Percentiles rank a stretch among this genome's conserved stretches.
phyloP scores from a whole-genome alignment of 2,888 invertebrate genomes.

The Plagiodera versicolora region DNA sequence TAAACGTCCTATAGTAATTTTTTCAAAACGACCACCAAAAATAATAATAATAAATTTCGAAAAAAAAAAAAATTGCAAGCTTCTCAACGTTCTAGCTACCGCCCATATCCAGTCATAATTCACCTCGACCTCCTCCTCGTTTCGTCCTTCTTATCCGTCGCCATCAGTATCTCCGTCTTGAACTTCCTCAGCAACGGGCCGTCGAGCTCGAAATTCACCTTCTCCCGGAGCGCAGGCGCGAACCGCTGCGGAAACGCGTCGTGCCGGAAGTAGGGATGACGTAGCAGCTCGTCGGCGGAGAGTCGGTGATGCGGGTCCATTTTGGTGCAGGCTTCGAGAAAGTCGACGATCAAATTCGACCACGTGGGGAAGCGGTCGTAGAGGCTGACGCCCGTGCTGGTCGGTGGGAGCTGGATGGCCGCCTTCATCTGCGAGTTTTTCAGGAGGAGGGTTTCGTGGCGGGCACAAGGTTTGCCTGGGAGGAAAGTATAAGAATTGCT shows the following conservation, averaged over 20 bases:
- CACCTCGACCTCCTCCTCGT: constrained; percentile 18
- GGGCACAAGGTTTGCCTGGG: constrained; percentile 55
- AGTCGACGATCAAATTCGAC: constrained; percentile 54
- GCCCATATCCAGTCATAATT: no score
- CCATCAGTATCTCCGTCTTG: constrained; percentile 50
- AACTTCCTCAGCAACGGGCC: constrained; percentile 57
- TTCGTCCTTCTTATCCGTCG: constrained; percentile 50
- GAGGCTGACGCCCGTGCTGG: constrained; percentile 38
- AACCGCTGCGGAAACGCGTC: constrained; percentile 66
- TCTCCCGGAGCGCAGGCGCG: constrained; percentile 65
- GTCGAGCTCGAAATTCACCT: constrained; percentile 65
- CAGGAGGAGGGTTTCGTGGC: constrained; percentile 56
- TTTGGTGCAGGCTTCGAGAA: constrained; percentile 57
- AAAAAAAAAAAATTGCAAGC: no score
- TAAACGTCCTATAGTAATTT: no score
- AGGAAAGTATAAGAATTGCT: constrained; percentile 11
- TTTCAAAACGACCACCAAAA: no score
- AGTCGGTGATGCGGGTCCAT: constrained; percentile 70
- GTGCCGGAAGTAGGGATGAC: constrained; percentile 40
- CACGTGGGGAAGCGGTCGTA: constrained; percentile 54
- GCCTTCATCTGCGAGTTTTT: constrained; percentile 55
- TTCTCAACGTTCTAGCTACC: no score
- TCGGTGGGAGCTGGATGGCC: constrained; percentile 47
- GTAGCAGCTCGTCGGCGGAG: constrained; percentile 64
- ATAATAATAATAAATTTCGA: no score